A percentile compares a stretch with the other conserved stretches of the same genome.
These are phyloP conservation scores for Myotis planiceps DNA, from an alignment of 2,797 vertebrate species.

Conservation along the genomic window DNA sequence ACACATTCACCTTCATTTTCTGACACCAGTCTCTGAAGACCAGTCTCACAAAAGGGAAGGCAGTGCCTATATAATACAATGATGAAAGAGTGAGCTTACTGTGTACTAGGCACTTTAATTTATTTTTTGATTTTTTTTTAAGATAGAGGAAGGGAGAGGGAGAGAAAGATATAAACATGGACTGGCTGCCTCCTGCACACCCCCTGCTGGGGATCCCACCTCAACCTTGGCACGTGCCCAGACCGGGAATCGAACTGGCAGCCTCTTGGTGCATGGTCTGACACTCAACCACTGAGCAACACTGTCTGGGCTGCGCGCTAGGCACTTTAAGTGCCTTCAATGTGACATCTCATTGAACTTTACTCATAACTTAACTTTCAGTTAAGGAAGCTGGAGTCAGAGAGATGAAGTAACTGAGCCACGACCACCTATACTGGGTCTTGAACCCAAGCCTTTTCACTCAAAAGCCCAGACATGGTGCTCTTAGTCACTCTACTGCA, in stretches of 20 bases:
- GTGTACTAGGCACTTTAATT: not conserved
- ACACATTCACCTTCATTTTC: not conserved
- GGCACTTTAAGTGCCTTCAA: not conserved
- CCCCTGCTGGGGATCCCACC: no score
- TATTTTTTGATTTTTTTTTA: not conserved
- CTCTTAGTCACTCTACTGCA: rapidly evolving
- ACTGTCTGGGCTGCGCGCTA: no score
- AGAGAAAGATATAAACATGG: not conserved
- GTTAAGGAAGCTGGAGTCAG: not conserved
- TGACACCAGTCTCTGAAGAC: not conserved
- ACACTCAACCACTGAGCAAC: not conserved
- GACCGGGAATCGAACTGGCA: not conserved
- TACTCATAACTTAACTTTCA: not conserved
- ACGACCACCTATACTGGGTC: not conserved
- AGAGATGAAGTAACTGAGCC: not conserved
- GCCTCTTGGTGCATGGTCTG: not conserved
- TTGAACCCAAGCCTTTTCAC: not conserved
- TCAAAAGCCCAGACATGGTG: not conserved
- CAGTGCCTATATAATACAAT: no score
- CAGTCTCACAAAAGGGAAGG: not conserved
- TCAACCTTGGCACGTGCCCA: not conserved
- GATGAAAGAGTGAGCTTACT: no score
- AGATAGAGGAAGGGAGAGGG: not conserved
- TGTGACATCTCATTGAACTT: not conserved
- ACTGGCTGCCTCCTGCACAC: no score